Evolutionary conservation across 2,113 vertebrate genomes (phyloP).

Genomic region (Amphilophus citrinellus): DNA sequence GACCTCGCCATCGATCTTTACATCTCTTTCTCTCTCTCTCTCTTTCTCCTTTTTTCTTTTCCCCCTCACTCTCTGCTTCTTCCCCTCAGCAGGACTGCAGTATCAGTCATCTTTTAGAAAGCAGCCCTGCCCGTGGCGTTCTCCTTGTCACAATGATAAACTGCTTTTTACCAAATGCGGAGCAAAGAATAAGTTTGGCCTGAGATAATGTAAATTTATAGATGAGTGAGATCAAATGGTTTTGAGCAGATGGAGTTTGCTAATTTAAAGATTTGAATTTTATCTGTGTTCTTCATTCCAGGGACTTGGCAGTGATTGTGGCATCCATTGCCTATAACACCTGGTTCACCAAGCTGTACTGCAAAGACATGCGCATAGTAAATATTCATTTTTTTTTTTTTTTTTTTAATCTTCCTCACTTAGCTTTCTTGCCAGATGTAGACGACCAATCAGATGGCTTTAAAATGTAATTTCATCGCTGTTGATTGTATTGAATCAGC

Average conservation of each 20-base stretch:
- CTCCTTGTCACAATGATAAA: constrained; percentile 70
- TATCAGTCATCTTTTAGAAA: constrained; percentile 75
- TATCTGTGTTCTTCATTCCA: constrained; percentile 68
- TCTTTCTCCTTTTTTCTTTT: neutral
- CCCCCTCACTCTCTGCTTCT: constrained; percentile 13
- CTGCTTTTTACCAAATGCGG: constrained; percentile 47
- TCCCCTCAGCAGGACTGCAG: constrained; percentile 49
- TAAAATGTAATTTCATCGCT: neutral
- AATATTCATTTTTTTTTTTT: constrained; percentile 39
- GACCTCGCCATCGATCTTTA: constrained; percentile 69
- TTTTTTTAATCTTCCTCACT: neutral
- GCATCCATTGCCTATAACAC: constrained; percentile 93
- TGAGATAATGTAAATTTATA: constrained; percentile 64
- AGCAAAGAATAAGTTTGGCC: constrained; percentile 55
- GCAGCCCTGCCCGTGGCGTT: constrained; percentile 46
- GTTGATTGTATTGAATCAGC: neutral
- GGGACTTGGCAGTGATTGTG: constrained; percentile 92
- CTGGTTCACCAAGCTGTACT: constrained; percentile 93
- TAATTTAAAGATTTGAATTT: constrained; percentile 56
- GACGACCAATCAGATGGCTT: neutral
- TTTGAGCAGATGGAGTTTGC: constrained; percentile 62
- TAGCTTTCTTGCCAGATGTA: constrained; percentile 22
- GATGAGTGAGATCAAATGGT: constrained; percentile 62
- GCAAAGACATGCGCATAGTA: constrained; percentile 92
- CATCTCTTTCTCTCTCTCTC: constrained; percentile 22